A percentile compares a stretch with the other conserved stretches of the same genome.
These are phyloP conservation scores for Watsonalla cultraria DNA, from an alignment of 2,888 invertebrate genomes.

Conservation along the genomic window DNA sequence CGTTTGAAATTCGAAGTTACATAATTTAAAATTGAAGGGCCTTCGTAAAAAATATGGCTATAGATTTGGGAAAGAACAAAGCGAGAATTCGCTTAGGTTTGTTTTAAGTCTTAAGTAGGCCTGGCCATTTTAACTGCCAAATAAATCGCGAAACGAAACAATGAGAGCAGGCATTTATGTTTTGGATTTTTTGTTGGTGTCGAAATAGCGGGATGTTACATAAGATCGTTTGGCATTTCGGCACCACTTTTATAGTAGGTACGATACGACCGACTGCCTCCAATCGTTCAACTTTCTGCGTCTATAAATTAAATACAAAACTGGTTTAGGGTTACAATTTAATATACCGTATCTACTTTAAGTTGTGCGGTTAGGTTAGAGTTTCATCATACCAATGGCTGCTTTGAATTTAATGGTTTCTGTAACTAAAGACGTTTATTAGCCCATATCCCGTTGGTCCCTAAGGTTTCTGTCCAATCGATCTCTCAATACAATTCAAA, in stretches of 20 bases:
- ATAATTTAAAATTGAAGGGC: conserved; percentile 72
- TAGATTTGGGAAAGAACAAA: conserved; percentile 60
- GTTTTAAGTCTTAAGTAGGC: conserved; percentile 51
- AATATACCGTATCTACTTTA: no score
- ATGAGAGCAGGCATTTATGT: conserved; percentile 54
- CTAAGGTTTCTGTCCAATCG: no score
- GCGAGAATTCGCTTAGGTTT: conserved; percentile 55
- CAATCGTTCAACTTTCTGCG: conserved; percentile 27
- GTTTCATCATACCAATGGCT: no score
- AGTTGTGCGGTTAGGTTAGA: no score
- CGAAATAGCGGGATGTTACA: conserved; percentile 50
- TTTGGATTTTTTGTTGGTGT: conserved; percentile 40
- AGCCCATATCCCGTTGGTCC: no score
- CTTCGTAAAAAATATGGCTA: conserved; percentile 55
- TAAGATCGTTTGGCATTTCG: conserved; percentile 41
- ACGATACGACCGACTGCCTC: conserved; percentile 29
- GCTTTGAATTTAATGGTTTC: no score
- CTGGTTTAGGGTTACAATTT: conserved; percentile 13
- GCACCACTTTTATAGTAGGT: conserved; percentile 24
- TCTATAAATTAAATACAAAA: conserved; percentile 22
- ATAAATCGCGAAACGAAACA: conserved; percentile 72
- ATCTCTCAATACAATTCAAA: no score
- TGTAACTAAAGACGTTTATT: no score
- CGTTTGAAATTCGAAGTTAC: conserved; percentile 54
- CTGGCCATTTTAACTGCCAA: conserved; percentile 61